phyloP scores from a whole-genome alignment of 64 coral and sea anemone species.

The Orbicella faveolata region DNA sequence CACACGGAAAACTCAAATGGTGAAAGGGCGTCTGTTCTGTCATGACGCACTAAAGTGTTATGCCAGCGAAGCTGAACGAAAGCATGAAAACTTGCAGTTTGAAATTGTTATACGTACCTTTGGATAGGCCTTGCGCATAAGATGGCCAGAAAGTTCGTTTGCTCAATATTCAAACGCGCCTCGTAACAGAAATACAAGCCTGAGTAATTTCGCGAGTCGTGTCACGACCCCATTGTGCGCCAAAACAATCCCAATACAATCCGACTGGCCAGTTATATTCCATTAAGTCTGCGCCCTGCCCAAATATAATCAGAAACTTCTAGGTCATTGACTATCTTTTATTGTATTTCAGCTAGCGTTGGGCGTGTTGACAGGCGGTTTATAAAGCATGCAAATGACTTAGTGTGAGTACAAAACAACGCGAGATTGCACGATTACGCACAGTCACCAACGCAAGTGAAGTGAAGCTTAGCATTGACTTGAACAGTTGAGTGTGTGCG shows the following conservation, averaged over 20 bases:
- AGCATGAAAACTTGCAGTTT: neutral
- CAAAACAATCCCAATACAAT: slow-evolving; percentile 21
- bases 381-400: slow-evolving; percentile 30
- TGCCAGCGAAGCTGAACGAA: neutral
- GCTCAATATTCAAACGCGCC: slow-evolving; percentile 25
- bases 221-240: slow-evolving; percentile 38
- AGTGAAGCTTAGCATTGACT: neutral
- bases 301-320: slow-evolving; percentile 43
- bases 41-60: neutral
- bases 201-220: neutral
- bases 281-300: slow-evolving; percentile 15
- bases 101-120: slow-evolving; percentile 9
- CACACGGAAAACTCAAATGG: neutral
- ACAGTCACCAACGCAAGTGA: neutral
- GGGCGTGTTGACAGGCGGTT: slow-evolving; percentile 31
- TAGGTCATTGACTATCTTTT: slow-evolving; percentile 11
- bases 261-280: slow-evolving; percentile 28
- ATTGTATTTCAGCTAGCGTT: neutral
- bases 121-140: neutral
- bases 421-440: neutral
- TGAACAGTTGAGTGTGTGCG: neutral
- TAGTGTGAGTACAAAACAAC: slow-evolving; percentile 8
- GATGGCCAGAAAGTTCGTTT: slow-evolving; percentile 7
- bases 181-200: neutral
- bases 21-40: neutral